These are phyloP conservation scores for Diadophis punctatus DNA, from an alignment of 2,113 vertebrate species.

Conservation along the genomic window DNA sequence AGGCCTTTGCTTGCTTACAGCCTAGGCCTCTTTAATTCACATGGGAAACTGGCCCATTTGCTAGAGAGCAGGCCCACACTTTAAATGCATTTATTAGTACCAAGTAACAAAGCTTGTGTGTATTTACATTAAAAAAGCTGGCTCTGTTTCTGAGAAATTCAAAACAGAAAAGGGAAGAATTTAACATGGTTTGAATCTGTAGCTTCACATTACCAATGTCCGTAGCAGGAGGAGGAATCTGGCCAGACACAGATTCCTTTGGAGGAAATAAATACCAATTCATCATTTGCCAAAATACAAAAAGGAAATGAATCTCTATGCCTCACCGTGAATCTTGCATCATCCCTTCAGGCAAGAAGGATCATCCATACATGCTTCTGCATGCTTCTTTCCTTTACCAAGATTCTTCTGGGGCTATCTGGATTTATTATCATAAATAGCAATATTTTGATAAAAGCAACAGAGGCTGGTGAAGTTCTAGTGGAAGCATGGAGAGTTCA, in stretches of 20 bases:
- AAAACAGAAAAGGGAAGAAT: conserved; percentile 47
- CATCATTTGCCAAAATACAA: conserved; percentile 54
- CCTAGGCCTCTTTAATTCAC: neutral
- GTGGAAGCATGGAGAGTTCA: neutral
- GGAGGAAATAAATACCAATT: conserved; percentile 75
- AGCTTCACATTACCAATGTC: conserved; percentile 50
- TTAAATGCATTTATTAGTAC: conserved; percentile 56
- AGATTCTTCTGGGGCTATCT: conserved; percentile 36
- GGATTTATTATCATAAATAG: conserved; percentile 64
- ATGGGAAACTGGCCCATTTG: conserved; percentile 6
- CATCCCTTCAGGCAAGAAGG: conserved; percentile 26
- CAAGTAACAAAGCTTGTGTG: conserved; percentile 59
- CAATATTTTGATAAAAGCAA: conserved; percentile 55
- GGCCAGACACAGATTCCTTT: conserved; percentile 65
- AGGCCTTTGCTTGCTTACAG: conserved; percentile 25
- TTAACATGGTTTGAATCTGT: conserved; percentile 62
- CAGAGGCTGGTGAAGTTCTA: neutral
- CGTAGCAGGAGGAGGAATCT: conserved; percentile 54
- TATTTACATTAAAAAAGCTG: conserved; percentile 66
- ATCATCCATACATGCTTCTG: neutral
- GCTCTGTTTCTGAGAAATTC: conserved; percentile 62
- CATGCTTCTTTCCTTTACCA: neutral
- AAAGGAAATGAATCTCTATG: conserved; percentile 12
- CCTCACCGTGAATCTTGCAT: conserved; percentile 15
- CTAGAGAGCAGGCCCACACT: conserved; percentile 27